Evolutionary conservation across 2,888 invertebrate genomes (phyloP).

Genomic region (Ichneumoninae sp.): DNA sequence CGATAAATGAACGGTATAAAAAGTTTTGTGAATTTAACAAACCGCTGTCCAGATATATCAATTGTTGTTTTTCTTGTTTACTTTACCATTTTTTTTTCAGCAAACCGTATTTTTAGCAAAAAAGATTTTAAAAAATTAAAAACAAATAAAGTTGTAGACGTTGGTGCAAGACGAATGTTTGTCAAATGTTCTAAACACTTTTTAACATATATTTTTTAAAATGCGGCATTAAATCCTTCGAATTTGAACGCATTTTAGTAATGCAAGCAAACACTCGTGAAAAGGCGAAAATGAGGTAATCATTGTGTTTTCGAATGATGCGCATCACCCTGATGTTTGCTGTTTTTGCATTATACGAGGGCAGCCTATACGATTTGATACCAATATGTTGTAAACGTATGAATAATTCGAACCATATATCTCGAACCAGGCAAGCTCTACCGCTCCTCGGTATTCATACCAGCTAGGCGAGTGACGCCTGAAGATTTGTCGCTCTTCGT

Average conservation of each 20-base stretch:
- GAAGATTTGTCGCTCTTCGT: constrained; percentile 25
- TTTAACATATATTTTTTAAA: too few species aligned
- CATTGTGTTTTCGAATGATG: background rate
- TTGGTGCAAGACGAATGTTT: too few species aligned
- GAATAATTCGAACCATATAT: background rate
- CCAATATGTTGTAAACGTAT: background rate
- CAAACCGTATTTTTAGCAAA: too few species aligned
- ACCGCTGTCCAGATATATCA: too few species aligned
- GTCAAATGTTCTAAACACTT: too few species aligned
- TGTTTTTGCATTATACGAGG: background rate
- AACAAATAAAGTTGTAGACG: too few species aligned
- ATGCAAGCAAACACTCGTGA: background rate
- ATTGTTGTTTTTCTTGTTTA: too few species aligned
- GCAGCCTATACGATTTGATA: background rate
- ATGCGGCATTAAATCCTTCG: too few species aligned
- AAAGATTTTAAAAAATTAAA: too few species aligned
- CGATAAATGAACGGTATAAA: too few species aligned
- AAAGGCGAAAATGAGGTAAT: background rate
- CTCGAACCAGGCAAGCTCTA: background rate
- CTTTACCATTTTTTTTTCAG: too few species aligned
- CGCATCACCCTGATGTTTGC: background rate
- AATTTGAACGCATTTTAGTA: background rate
- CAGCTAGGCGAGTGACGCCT: background rate
- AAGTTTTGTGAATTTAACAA: too few species aligned
- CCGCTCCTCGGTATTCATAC: background rate